Evolutionary conservation across 2,113 vertebrate species (phyloP).

Genomic region (Entelurus aequoreus): DNA sequence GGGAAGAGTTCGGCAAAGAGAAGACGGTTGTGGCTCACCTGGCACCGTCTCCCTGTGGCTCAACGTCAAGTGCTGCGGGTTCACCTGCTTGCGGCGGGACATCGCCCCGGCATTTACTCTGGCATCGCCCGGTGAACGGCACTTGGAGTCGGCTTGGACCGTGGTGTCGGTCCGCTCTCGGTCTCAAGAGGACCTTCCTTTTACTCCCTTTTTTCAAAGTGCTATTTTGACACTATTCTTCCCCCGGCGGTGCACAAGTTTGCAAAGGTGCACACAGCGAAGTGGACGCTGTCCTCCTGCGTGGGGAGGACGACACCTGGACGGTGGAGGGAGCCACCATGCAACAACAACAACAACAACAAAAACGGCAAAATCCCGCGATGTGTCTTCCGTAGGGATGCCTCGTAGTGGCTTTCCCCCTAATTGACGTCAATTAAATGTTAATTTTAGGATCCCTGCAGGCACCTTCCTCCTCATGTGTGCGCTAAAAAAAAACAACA

Average conservation of each 20-base stretch:
- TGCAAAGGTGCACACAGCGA: constrained; percentile 8
- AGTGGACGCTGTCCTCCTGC: not conserved
- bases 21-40: constrained; percentile 76
- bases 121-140: constrained; percentile 96
- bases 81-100: constrained; percentile 99
- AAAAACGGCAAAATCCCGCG: constrained; percentile 4
- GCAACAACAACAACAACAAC: constrained; percentile 6
- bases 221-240: not conserved
- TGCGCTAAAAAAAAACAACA: constrained; percentile 43
- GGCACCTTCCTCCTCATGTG: constrained; percentile 43
- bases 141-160: constrained; percentile 78
- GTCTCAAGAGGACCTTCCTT: constrained; percentile 48
- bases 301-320: not conserved
- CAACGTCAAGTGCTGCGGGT: constrained; percentile 96
- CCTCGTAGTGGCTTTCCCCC: not conserved
- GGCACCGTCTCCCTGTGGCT: constrained; percentile 90
- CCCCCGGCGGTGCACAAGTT: constrained; percentile 22
- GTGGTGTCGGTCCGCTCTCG: constrained; percentile 66
- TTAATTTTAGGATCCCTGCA: constrained; percentile 51
- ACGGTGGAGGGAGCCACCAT: constrained; percentile 26
- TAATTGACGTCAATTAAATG: constrained; percentile 19
- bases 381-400: not conserved
- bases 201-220: constrained; percentile 33
- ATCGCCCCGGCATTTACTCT: constrained; percentile 99
- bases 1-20: not conserved